These are phyloP conservation scores for Tinamus major DNA, from an alignment of 2,797 vertebrate genomes.

Conservation along the genomic window DNA sequence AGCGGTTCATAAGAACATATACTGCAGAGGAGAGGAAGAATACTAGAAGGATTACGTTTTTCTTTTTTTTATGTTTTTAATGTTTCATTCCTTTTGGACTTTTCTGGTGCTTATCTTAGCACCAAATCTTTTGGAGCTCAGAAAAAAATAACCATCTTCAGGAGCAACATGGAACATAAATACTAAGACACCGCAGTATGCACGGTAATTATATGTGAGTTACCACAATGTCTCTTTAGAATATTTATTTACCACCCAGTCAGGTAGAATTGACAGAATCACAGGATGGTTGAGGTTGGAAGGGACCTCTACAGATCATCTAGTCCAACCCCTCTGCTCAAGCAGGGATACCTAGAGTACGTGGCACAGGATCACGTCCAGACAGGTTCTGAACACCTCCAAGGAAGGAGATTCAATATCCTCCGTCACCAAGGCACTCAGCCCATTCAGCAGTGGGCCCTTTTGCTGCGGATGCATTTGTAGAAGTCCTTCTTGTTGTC, in stretches of 20 bases:
- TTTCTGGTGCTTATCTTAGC: not conserved
- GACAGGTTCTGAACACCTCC: too few relatives aligned
- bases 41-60: not conserved
- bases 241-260: not conserved
- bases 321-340: too few relatives aligned
- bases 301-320: too few relatives aligned
- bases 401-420: too few relatives aligned
- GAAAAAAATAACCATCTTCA: not conserved
- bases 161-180: not conserved
- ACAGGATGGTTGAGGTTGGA: too few relatives aligned
- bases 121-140: not conserved
- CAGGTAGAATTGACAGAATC: not conserved
- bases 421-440: too few relatives aligned
- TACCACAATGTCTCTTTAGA: not conserved
- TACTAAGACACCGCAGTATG: not conserved
- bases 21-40: not conserved
- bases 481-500: too few relatives aligned
- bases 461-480: too few relatives aligned
- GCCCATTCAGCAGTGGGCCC: too few relatives aligned
- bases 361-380: too few relatives aligned
- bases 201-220: not conserved
- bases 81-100: not conserved
- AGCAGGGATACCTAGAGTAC: too few relatives aligned
- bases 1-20: not conserved
- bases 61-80: not conserved